phyloP scores from a whole-genome alignment of 2,113 vertebrate species.

The Takifugu bimaculatus region DNA sequence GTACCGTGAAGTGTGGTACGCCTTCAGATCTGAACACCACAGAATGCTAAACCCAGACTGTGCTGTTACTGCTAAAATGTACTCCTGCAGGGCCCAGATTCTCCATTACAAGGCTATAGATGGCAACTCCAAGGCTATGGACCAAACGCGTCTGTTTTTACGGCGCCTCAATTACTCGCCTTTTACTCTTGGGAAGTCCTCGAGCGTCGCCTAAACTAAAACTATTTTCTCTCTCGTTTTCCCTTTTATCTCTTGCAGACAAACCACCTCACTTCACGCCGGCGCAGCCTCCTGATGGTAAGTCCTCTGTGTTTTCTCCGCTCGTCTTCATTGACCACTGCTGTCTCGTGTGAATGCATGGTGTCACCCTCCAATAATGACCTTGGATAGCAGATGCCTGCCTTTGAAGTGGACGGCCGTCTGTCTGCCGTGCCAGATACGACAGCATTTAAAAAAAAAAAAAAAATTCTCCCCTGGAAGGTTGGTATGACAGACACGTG shows the following conservation, averaged over 20 bases:
- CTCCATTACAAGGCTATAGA: constrained; percentile 48
- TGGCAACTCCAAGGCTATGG: constrained; percentile 28
- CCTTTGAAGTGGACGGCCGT: constrained; percentile 56
- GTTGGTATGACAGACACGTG: constrained; percentile 44
- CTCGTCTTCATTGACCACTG: constrained; percentile 31
- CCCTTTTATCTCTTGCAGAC: constrained; percentile 82
- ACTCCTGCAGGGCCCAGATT: constrained; percentile 20
- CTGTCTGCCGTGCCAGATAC: constrained; percentile 21
- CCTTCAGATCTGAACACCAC: constrained; percentile 23
- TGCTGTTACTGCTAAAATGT: constrained; percentile 27
- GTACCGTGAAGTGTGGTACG: constrained; percentile 2
- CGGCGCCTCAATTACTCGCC: constrained; percentile 38
- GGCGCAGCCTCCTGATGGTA: constrained; percentile 84
- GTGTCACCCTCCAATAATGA: constrained; percentile 47
- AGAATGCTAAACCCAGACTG: constrained; percentile 26
- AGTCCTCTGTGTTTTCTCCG: constrained; percentile 71
- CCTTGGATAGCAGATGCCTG: constrained; percentile 31
- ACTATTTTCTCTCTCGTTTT: constrained; percentile 50
- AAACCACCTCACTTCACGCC: constrained; percentile 89
- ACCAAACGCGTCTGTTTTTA: constrained; percentile 15
- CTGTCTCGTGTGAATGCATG: constrained; percentile 23
- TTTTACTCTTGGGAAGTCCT: constrained; percentile 43
- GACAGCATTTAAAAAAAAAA: neutral
- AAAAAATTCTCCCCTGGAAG: constrained; percentile 3
- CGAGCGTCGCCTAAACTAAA: constrained; percentile 61